Conservation (phyloP, 1,140 invertebrate genomes). For the Drosophila arizonae region DNA sequence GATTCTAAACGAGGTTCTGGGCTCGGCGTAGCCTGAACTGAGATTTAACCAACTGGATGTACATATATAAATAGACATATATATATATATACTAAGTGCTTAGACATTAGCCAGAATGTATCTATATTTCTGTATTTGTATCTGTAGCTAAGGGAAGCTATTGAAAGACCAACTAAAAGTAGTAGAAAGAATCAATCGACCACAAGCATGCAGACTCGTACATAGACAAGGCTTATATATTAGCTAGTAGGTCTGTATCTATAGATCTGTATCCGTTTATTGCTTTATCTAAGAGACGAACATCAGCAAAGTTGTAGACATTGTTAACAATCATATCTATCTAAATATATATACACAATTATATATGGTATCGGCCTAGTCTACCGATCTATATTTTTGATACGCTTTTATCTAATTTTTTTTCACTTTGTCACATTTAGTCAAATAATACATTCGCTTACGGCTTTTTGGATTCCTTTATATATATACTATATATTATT, state of each 20-base stretch:
- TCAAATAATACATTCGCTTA: slow-evolving; percentile 24
- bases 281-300: slow-evolving; percentile 12
- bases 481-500: slow-evolving; percentile 46
- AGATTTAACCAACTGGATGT: slow-evolving; percentile 37
- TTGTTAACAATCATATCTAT: too few relatives aligned
- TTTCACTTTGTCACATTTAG: slow-evolving; percentile 28
- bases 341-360: neutral
- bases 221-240: slow-evolving; percentile 38
- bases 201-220: neutral
- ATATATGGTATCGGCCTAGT: slow-evolving; percentile 1
- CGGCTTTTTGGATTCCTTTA: slow-evolving; percentile 36
- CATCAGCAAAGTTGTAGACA: slow-evolving; percentile 23
- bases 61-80: slow-evolving; percentile 71
- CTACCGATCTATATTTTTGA: slow-evolving; percentile 49
- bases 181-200: neutral
- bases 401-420: slow-evolving; percentile 50
- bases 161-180: slow-evolving; percentile 6
- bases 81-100: slow-evolving; percentile 48
- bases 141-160: slow-evolving; percentile 34
- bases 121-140: slow-evolving; percentile 36
- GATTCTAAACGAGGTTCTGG: slow-evolving; percentile 73
- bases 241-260: slow-evolving; percentile 15
- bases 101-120: slow-evolving; percentile 48
- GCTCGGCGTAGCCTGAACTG: slow-evolving; percentile 65
- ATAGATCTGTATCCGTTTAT: slow-evolving; percentile 28